These are phyloP conservation scores for Neopelma chrysocephalum DNA, from an alignment of 2,797 vertebrate genomes.

Conservation along the genomic window DNA sequence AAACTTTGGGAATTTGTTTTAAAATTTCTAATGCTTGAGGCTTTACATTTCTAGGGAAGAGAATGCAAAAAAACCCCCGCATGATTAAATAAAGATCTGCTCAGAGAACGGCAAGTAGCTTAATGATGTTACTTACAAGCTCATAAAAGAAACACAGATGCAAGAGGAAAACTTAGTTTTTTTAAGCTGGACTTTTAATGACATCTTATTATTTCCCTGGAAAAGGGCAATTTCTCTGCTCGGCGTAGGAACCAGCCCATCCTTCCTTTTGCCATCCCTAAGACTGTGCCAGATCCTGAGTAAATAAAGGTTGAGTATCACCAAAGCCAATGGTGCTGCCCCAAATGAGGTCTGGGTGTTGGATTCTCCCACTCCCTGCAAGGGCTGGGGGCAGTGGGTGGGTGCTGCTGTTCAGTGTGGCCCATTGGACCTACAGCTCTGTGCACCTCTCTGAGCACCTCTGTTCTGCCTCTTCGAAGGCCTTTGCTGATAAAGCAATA, in stretches of 20 bases:
- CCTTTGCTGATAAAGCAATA: conserved; percentile 42
- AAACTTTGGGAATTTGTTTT: background rate
- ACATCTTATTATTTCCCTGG: background rate
- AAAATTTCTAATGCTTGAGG: background rate
- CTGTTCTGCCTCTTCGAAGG: background rate
- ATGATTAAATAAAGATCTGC: background rate
- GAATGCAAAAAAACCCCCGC: background rate
- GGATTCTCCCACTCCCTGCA: background rate
- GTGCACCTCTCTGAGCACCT: background rate
- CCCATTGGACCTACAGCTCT: background rate
- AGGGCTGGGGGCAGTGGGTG: background rate
- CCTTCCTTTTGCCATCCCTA: background rate
- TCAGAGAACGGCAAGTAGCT: background rate
- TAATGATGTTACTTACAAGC: background rate
- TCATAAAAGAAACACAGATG: background rate
- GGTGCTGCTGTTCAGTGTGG: background rate
- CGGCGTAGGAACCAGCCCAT: fast-evolving
- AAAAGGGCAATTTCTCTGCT: background rate
- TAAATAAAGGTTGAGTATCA: background rate
- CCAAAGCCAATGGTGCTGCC: background rate
- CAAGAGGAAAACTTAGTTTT: background rate
- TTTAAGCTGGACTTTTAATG: background rate
- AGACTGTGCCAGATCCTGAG: background rate
- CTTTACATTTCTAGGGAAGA: background rate
- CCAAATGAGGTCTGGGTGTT: background rate